Percentiles rank a stretch among this genome's conserved stretches.
Evolutionary conservation across 1,140 invertebrate genomes (phyloP).

Genomic region (Trichonephila inaurata): DNA sequence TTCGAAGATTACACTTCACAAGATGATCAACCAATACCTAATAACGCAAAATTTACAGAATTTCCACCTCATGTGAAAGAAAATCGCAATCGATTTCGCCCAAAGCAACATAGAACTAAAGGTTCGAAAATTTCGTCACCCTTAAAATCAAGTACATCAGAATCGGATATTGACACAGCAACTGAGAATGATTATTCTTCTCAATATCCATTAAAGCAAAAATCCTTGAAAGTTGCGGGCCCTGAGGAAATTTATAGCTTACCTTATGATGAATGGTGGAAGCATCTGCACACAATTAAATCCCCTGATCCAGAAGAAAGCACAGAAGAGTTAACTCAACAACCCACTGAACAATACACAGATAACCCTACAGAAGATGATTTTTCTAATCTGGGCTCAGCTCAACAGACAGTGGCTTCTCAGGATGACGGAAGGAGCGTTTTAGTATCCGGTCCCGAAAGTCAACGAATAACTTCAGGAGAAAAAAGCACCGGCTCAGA

Average conservation of each 20-base stretch:
- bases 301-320: neutral
- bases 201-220: neutral
- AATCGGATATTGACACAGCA: neutral
- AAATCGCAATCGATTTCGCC: too few relatives aligned
- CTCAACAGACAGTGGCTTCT: too few relatives aligned
- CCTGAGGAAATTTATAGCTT: neutral
- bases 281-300: neutral
- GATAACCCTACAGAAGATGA: neutral
- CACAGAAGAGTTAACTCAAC: neutral
- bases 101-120: too few relatives aligned
- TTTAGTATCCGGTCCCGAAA: neutral
- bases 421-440: too few relatives aligned
- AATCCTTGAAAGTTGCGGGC: neutral
- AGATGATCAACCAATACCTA: neutral
- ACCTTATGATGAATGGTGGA: neutral
- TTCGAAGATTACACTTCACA: too few relatives aligned
- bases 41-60: neutral
- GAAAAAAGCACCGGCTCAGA: neutral
- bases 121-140: neutral
- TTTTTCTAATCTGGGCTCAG: neutral
- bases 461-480: neutral
- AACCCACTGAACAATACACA: neutral
- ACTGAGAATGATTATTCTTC: neutral
- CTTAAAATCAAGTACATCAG: neutral
- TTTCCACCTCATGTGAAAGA: too few relatives aligned